Evolutionary conservation across 2,797 vertebrate species (phyloP), one percentile per base, ranked within the genome.

Genomic region (Cirrhinus molitorella): DNA sequence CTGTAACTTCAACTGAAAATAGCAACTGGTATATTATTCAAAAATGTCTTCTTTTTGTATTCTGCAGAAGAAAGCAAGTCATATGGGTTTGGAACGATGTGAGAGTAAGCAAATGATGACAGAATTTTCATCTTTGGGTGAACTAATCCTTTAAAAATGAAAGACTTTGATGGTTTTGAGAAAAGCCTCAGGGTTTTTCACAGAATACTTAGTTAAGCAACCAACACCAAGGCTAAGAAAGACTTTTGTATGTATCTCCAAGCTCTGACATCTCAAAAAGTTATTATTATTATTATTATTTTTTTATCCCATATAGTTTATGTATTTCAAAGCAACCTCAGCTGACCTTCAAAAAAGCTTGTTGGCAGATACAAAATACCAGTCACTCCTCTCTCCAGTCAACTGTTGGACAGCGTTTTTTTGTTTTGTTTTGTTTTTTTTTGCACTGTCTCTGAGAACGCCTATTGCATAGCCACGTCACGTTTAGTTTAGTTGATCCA

Each of bases 401-500:
- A n/a, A n/a, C n/a, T n/a, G n/a, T n/a, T n/a, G n/a, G n/a, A n/a
- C n/a, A n/a, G n/a, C n/a, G n/a, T n/a, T n/a, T n/a, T n/a, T n/a
- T n/a, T n/a, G n/a, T n/a, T n/a, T 49, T 61, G 19, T 66, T 77
- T 83, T 21, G 28, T 11, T 43, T 55, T 74, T 43, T 82, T 66
- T 47, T 53, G 13, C 28, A 55, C 81, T 68, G 85, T 89, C 65
- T 80, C 55, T 66, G 25, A 14, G 65, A 47, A 80, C 79, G 61
- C 81, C 87, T 91, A 90, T 90, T 90, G 80, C 88, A 80, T 81
- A 70, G 85, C 49, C 45, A 43, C n/a, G 87, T 93, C 95, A 92
- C 88, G 73, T 65, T 81, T 55, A 88, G 87, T 91, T 92, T 88
- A 83, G 67, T 63, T 40, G 40, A 88, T 90, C 89, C 87, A 78